Conservation (phyloP, 2,797 vertebrate species). For the Streptopelia turtur region DNA sequence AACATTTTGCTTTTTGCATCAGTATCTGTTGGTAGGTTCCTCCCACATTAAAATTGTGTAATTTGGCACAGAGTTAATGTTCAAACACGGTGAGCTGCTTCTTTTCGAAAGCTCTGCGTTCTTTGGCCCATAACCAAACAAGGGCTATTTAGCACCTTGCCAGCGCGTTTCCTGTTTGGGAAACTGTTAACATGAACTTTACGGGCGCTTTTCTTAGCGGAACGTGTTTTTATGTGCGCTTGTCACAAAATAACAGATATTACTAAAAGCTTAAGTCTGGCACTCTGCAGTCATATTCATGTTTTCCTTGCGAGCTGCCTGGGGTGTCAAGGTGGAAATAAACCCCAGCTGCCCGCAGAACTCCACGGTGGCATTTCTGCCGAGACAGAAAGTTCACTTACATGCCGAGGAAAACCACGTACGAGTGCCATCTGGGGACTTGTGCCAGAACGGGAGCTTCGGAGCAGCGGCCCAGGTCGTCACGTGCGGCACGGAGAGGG, state of each 20-base stretch:
- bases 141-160: conserved; percentile 65
- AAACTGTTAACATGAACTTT: neutral
- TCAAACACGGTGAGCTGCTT: neutral
- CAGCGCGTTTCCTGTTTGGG: conserved; percentile 35
- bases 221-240: neutral
- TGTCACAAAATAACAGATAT: neutral
- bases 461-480: fast-evolving
- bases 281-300: neutral
- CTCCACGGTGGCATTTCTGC: neutral
- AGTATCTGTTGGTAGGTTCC: conserved; percentile 19
- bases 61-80: conserved; percentile 53
- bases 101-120: neutral
- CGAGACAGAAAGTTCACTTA: neutral
- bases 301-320: neutral
- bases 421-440: neutral
- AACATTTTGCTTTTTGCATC: neutral
- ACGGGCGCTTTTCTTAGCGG: neutral
- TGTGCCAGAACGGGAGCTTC: neutral
- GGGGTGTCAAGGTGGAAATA: neutral
- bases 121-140: conserved; percentile 53
- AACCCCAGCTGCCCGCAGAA: neutral
- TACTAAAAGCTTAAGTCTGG: neutral
- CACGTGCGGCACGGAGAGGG: fast-evolving
- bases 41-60: conserved; percentile 27
- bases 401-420: neutral